Percentiles rank a stretch among this genome's conserved stretches.
Evolutionary conservation across 2,113 vertebrate genomes (phyloP).

Genomic region (Platichthys flesus): DNA sequence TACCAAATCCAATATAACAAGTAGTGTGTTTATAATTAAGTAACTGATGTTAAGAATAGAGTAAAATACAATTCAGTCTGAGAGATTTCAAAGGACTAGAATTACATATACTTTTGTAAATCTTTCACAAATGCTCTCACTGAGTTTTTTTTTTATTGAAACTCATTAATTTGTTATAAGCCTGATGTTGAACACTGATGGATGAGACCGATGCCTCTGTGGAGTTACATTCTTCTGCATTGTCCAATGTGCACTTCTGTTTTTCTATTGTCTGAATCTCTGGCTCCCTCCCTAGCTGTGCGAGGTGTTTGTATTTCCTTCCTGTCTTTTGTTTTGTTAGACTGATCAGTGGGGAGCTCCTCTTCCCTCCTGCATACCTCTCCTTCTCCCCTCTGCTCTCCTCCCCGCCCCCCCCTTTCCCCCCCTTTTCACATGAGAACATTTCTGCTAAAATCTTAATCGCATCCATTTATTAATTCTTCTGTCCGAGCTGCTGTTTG

Average conservation of each 20-base stretch:
- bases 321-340: conserved; percentile 65
- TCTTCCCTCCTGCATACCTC: conserved; percentile 29
- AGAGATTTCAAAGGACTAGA: not conserved
- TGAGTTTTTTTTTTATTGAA: no score
- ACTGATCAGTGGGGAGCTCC: conserved; percentile 45
- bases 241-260: conserved; percentile 36
- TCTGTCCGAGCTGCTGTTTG: not conserved
- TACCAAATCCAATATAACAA: not conserved
- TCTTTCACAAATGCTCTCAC: not conserved
- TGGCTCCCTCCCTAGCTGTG: conserved; percentile 35
- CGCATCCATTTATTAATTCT: not conserved
- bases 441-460: conserved; percentile 1
- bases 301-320: conserved; percentile 66
- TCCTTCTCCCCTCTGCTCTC: conserved; percentile 22
- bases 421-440: conserved; percentile 2
- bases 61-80: no score
- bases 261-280: conserved; percentile 46
- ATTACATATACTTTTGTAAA: not conserved
- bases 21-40: no score
- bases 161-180: not conserved
- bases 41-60: no score
- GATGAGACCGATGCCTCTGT: not conserved
- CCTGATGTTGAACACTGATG: not conserved
- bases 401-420: not conserved
- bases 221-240: conserved; percentile 23